phyloP scores from a whole-genome alignment of 1,140 invertebrate genomes.

The Drosophila tristis region DNA sequence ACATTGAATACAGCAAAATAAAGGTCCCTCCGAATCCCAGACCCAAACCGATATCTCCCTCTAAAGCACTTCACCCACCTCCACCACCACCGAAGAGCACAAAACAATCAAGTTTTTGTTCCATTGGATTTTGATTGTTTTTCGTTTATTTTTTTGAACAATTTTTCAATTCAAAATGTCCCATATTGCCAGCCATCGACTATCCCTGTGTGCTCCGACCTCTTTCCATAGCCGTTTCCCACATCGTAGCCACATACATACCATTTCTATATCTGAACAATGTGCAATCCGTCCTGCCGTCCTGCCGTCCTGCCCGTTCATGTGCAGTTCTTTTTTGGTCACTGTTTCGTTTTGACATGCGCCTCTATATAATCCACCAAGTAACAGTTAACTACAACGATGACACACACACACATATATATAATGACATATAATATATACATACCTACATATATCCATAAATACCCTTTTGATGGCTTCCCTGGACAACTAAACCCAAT shows the following conservation, averaged over 20 bases:
- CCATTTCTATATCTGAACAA: slow-evolving; percentile 31
- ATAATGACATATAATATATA: slow-evolving; percentile 41
- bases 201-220: slow-evolving; percentile 33
- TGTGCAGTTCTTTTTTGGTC: slow-evolving; percentile 64
- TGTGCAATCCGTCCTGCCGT: slow-evolving; percentile 47
- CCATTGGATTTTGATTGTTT: slow-evolving; percentile 39
- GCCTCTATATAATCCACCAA: slow-evolving; percentile 65
- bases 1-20: slow-evolving; percentile 47
- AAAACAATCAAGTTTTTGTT: slow-evolving; percentile 33
- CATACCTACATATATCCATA: slow-evolving; percentile 39
- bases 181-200: slow-evolving; percentile 19
- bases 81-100: slow-evolving; percentile 44
- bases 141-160: slow-evolving; percentile 37
- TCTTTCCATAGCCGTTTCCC: slow-evolving; percentile 10
- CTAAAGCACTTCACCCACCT: slow-evolving; percentile 36
- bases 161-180: slow-evolving; percentile 28
- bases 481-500: slow-evolving; percentile 28
- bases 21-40: slow-evolving; percentile 21
- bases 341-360: slow-evolving; percentile 69
- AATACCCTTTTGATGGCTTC: slow-evolving; percentile 52
- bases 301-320: slow-evolving; percentile 53
- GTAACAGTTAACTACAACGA: slow-evolving; percentile 33
- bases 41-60: slow-evolving; percentile 24
- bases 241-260: slow-evolving; percentile 23
- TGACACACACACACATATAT: slow-evolving; percentile 34